These are phyloP conservation scores for Tylochromis polylepis DNA, from an alignment of 2,113 vertebrate species.

Conservation along the genomic window DNA sequence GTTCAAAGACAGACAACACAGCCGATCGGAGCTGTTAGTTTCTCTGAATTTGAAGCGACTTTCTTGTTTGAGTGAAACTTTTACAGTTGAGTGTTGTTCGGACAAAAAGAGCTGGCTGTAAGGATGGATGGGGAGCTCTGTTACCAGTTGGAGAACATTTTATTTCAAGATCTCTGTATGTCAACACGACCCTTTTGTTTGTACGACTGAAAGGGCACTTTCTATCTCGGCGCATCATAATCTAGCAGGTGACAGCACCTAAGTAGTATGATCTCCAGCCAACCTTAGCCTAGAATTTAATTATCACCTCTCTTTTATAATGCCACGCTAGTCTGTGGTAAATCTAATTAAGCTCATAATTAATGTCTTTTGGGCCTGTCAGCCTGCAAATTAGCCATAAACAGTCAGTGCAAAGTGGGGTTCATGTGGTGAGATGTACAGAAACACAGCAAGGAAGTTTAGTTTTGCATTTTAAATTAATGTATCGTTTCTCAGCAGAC, in stretches of 20 bases:
- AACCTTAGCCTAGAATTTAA: not conserved
- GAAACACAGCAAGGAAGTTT: not conserved
- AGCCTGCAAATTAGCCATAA: not conserved
- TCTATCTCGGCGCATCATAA: not conserved
- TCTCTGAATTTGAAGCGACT: not conserved
- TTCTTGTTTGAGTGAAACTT: not conserved
- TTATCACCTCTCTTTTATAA: not conserved
- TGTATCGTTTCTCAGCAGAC: not conserved
- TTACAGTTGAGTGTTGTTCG: not conserved
- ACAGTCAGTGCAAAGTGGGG: not conserved
- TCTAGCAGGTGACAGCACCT: not conserved
- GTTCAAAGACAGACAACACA: not conserved
- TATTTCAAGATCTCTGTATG: not conserved
- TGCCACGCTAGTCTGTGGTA: not conserved
- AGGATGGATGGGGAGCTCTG: not conserved
- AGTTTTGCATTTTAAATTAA: not conserved
- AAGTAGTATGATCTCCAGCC: not conserved
- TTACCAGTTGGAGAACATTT: not conserved
- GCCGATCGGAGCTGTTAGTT: not conserved
- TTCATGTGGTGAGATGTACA: not conserved
- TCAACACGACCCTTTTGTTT: not conserved
- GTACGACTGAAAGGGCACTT: not conserved
- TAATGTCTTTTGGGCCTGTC: conserved; percentile 1
- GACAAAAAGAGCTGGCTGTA: not conserved
- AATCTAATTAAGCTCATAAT: conserved; percentile 26